Evolutionary conservation across 1,140 invertebrate species (phyloP).

Genomic region (Macrocentrus cingulum): DNA sequence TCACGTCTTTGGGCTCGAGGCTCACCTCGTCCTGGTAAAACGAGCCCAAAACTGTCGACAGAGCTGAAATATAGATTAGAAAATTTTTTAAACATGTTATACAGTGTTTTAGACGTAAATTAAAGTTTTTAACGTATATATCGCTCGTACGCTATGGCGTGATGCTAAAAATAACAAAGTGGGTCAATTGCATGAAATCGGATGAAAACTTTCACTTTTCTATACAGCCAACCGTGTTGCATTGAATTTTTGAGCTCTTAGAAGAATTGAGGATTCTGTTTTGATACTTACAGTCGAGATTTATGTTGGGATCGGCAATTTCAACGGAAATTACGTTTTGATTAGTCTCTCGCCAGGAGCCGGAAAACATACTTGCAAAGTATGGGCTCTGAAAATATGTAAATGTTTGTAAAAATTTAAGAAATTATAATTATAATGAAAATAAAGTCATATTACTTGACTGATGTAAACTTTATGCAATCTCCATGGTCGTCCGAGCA

Average conservation of each 20-base stretch:
- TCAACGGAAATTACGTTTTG: slow-evolving; percentile 70
- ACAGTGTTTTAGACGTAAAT: too few species aligned
- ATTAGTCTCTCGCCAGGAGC: slow-evolving; percentile 75
- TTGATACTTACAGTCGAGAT: slow-evolving; percentile 68
- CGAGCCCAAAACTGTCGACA: slow-evolving; percentile 75
- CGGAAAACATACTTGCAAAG: slow-evolving; percentile 83
- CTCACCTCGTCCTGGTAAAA: slow-evolving; percentile 78
- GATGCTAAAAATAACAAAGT: slow-evolving; percentile 31
- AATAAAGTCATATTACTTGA: slow-evolving; percentile 57
- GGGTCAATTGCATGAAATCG: slow-evolving; percentile 30
- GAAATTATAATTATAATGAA: neutral
- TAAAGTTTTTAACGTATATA: too few species aligned
- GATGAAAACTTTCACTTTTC: slow-evolving; percentile 34
- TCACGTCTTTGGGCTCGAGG: slow-evolving; percentile 70
- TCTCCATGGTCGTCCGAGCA: slow-evolving; percentile 73
- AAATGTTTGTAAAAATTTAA: slow-evolving; percentile 1
- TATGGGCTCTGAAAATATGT: slow-evolving; percentile 68
- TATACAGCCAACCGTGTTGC: slow-evolving; percentile 8
- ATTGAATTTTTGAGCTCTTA: too few species aligned
- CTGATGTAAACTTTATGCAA: slow-evolving; percentile 79
- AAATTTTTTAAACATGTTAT: too few species aligned
- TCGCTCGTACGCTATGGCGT: too few species aligned
- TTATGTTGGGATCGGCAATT: slow-evolving; percentile 76
- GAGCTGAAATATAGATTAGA: slow-evolving; percentile 65
- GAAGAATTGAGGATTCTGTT: too few species aligned